These are phyloP conservation scores for Tinamus guttatus DNA, from an alignment of 2,113 vertebrate species.

Conservation along the genomic window DNA sequence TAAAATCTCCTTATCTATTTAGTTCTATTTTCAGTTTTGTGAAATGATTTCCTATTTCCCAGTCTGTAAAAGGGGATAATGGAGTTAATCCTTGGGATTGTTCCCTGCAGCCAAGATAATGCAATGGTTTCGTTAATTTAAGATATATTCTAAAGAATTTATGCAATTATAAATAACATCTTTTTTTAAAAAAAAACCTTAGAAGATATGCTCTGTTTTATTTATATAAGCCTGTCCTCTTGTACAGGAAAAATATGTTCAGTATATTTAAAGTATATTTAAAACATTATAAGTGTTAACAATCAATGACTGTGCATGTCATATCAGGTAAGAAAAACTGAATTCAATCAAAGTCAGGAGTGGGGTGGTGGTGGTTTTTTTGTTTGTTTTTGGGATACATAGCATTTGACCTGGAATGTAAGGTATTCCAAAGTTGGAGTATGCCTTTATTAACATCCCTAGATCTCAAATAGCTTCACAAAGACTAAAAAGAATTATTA, in stretches of 20 bases:
- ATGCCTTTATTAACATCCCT: neutral
- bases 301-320: neutral
- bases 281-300: neutral
- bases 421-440: neutral
- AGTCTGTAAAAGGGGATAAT: neutral
- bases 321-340: neutral
- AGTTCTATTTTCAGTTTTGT: neutral
- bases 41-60: neutral
- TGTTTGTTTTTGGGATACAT: neutral
- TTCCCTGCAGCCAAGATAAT: neutral
- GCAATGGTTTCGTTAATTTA: neutral
- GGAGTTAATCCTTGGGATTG: neutral
- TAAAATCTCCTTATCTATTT: neutral
- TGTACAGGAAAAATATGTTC: neutral
- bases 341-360: neutral
- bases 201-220: neutral
- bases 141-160: neutral
- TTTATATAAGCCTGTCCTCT: neutral
- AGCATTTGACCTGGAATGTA: neutral
- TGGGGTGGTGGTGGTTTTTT: neutral
- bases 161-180: neutral
- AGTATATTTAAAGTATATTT: neutral
- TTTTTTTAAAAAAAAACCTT: neutral
- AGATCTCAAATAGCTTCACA: neutral
- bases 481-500: neutral